These are phyloP conservation scores for Lucilia sericata DNA, from an alignment of 1,140 invertebrate genomes.

Conservation along the genomic window DNA sequence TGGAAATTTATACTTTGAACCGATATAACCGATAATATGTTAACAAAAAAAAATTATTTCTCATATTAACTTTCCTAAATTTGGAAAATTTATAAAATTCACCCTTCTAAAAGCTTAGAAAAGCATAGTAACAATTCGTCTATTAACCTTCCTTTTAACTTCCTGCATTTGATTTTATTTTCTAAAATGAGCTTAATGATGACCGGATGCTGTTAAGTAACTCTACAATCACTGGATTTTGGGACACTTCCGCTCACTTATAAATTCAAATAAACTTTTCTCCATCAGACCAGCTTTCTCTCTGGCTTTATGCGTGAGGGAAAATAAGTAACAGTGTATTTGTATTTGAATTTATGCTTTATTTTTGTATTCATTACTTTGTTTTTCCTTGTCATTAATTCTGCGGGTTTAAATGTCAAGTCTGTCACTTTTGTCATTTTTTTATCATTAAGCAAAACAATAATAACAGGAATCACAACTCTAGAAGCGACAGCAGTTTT, in stretches of 20 bases:
- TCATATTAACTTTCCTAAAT: too few species aligned
- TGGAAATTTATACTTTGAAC: too few species aligned
- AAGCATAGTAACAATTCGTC: too few species aligned
- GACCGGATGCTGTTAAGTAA: conserved; percentile 39
- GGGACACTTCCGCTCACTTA: not conserved
- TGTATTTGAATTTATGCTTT: conserved; percentile 6
- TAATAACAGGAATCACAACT: not conserved
- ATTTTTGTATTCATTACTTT: conserved; percentile 45
- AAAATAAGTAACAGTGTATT: not conserved
- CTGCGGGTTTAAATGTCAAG: conserved; percentile 47
- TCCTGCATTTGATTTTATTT: not conserved
- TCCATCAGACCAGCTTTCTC: not conserved
- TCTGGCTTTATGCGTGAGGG: not conserved
- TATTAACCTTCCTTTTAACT: too few species aligned
- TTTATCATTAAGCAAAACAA: conserved; percentile 46
- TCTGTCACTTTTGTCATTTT: conserved; percentile 48
- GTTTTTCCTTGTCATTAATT: conserved; percentile 47
- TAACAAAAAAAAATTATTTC: too few species aligned
- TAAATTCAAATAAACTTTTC: not conserved
- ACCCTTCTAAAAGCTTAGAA: too few species aligned
- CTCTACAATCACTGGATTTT: not conserved
- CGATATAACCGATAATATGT: too few species aligned
- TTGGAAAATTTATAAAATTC: too few species aligned
- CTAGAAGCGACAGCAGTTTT: not conserved
- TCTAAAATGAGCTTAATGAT: conserved; percentile 3